Evolutionary conservation across 2,888 invertebrate genomes (phyloP).

Genomic region (Leuctra nigra): DNA sequence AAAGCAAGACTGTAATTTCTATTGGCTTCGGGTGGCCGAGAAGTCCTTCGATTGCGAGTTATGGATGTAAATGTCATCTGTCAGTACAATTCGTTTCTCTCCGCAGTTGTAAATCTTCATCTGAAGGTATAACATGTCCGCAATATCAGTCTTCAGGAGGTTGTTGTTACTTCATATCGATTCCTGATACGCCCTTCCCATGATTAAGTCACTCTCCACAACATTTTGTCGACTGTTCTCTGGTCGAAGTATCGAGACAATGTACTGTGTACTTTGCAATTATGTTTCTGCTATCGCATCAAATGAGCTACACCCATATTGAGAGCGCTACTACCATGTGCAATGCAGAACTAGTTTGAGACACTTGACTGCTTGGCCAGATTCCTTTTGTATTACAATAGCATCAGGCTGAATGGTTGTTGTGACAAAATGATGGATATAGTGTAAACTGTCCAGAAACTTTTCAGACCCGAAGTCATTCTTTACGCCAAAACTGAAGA

Average conservation of each 20-base stretch:
- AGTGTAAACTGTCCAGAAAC: constrained; percentile 6
- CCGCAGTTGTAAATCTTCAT: constrained; percentile 8
- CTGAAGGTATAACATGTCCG: too few relatives aligned
- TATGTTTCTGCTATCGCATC: background rate
- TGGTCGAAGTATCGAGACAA: background rate
- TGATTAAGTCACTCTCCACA: too few relatives aligned
- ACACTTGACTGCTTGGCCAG: too few relatives aligned
- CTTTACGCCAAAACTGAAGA: background rate
- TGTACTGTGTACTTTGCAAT: background rate
- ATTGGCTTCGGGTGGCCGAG: background rate
- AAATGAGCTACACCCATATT: background rate
- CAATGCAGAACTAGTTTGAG: background rate
- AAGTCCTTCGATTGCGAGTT: constrained; percentile 3
- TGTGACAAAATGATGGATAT: constrained; percentile 7
- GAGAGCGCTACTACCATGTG: background rate
- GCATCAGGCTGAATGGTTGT: background rate
- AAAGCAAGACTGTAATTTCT: background rate
- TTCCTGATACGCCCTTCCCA: too few relatives aligned
- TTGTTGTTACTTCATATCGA: constrained; percentile 1
- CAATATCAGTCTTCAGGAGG: too few relatives aligned
- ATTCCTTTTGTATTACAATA: too few relatives aligned
- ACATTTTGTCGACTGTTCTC: too few relatives aligned
- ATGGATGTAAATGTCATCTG: background rate
- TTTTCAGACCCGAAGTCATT: too few relatives aligned
- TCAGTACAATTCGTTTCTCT: constrained; percentile 8